phyloP scores from a whole-genome alignment of 2,113 vertebrate species.

The Theristicus caerulescens region DNA sequence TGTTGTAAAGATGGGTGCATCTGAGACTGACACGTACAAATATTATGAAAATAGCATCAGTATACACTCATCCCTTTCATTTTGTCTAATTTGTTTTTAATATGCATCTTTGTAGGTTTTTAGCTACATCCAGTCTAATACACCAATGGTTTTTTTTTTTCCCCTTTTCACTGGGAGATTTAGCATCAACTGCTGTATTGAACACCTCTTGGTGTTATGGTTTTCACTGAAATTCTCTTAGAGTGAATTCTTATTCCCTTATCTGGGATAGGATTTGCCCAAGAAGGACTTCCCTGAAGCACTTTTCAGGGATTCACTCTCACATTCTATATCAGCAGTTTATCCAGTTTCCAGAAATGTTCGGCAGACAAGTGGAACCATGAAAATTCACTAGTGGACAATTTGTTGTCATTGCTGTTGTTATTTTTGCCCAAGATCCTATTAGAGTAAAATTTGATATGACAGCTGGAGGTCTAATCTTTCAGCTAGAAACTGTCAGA shows the following conservation, averaged over 20 bases:
- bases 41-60: background rate
- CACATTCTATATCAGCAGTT: background rate
- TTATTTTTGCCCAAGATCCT: constrained; percentile 44
- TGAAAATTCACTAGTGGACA: constrained; percentile 12
- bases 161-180: background rate
- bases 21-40: background rate
- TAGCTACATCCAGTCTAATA: background rate
- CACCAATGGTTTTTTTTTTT: background rate
- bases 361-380: constrained; percentile 19
- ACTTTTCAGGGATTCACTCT: background rate
- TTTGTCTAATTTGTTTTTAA: background rate
- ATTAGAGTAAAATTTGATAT: constrained; percentile 60
- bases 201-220: background rate
- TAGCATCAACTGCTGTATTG: background rate
- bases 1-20: background rate
- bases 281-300: background rate
- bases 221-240: background rate
- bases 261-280: background rate
- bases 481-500: background rate
- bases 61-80: background rate
- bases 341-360: constrained; percentile 5
- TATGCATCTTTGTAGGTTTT: background rate
- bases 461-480: constrained; percentile 57
- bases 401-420: constrained; percentile 3
- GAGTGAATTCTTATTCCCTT: background rate